Percentiles rank a stretch among this genome's conserved stretches.
phyloP scores from a whole-genome alignment of 2,113 vertebrate species.

The Phocoena sinus region DNA sequence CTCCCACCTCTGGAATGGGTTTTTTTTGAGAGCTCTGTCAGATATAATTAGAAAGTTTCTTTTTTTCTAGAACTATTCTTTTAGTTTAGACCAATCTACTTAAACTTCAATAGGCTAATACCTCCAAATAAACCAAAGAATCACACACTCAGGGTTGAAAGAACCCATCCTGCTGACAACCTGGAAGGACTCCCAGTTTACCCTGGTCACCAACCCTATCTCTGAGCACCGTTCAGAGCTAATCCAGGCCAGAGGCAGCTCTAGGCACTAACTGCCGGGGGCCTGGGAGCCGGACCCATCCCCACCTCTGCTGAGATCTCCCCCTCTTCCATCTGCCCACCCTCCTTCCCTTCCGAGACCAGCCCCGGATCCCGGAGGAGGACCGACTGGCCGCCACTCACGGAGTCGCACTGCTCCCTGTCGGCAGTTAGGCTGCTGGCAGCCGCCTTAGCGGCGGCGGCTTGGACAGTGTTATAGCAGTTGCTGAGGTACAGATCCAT shows the following conservation, averaged over 20 bases:
- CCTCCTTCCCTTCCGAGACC: not conserved
- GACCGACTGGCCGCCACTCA: not conserved
- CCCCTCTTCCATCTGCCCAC: rapidly evolving
- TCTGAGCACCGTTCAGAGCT: not conserved
- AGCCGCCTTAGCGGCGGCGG: not conserved
- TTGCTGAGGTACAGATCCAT: not conserved
- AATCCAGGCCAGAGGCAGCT: not conserved
- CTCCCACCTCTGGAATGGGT: not conserved
- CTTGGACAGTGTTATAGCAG: not conserved
- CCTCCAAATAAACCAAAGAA: not conserved
- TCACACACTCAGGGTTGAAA: not conserved
- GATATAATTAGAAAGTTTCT: not conserved
- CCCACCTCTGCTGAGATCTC: not conserved
- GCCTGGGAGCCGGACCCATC: not conserved
- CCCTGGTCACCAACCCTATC: not conserved
- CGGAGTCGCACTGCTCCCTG: rapidly evolving
- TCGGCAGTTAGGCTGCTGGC: not conserved
- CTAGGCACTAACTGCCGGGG: too few relatives aligned
- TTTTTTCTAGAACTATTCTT: not conserved
- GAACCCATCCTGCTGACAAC: rapidly evolving
- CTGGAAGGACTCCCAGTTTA: not conserved
- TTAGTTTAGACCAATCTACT: not conserved
- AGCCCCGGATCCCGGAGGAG: too few relatives aligned
- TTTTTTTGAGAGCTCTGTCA: not conserved
- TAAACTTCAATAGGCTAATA: not conserved